phyloP scores from a whole-genome alignment of 2,797 vertebrate genomes.

The Macropus fuliginosus region DNA sequence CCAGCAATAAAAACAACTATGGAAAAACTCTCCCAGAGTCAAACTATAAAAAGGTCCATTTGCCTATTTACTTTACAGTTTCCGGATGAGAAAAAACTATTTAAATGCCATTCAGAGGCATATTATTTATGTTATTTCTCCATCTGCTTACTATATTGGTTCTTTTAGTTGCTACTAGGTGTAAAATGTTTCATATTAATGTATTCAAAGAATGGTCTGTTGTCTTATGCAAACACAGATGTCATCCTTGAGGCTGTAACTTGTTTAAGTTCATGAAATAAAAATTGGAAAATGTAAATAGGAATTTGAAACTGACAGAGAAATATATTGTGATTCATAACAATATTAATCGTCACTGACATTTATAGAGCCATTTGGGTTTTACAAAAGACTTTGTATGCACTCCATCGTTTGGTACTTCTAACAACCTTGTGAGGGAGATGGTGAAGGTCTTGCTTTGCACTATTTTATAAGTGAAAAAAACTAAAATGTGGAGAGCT shows the following conservation, averaged over 20 bases:
- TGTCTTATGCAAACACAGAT: conserved; percentile 75
- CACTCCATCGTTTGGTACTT: background rate
- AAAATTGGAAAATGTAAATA: conserved; percentile 55
- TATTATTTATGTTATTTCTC: conserved; percentile 83
- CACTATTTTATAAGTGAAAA: background rate
- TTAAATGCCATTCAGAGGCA: conserved; percentile 80
- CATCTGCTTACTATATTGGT: conserved; percentile 81
- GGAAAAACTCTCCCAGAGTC: conserved; percentile 60
- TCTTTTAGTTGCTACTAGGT: conserved; percentile 78
- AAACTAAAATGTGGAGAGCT: background rate
- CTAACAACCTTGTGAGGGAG: background rate
- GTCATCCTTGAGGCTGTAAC: conserved; percentile 77
- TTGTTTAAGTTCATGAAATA: conserved; percentile 74
- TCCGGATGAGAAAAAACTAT: conserved; percentile 72
- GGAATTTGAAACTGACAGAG: conserved; percentile 58
- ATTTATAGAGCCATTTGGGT: background rate
- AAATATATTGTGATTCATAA: background rate
- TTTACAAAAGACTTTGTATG: background rate
- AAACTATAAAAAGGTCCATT: conserved; percentile 73
- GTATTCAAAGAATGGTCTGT: conserved; percentile 78
- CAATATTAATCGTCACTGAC: background rate
- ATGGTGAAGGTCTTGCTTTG: background rate
- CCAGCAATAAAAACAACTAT: conserved; percentile 51
- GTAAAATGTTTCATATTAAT: conserved; percentile 82
- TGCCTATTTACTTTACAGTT: conserved; percentile 71